These are phyloP conservation scores for Drosophila willistoni DNA, from an alignment of 1,140 invertebrate genomes.

Conservation along the genomic window DNA sequence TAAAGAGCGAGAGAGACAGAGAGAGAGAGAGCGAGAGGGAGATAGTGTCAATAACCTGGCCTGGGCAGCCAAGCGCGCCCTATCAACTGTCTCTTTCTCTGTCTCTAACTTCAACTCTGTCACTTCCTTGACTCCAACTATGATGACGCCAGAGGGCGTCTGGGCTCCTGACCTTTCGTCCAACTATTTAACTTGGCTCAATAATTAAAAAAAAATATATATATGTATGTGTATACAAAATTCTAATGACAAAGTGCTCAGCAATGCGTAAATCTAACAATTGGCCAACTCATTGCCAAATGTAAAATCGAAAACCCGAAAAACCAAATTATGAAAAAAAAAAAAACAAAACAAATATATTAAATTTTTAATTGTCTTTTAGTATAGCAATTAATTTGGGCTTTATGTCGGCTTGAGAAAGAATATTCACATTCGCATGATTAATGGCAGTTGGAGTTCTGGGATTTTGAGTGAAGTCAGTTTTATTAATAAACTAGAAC, in stretches of 20 bases:
- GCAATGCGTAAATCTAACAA: conserved; percentile 80
- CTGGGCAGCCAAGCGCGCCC: conserved; percentile 31
- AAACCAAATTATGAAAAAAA: conserved; percentile 12
- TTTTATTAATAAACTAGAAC: conserved; percentile 20
- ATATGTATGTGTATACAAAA: conserved; percentile 19
- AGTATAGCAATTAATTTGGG: conserved; percentile 6
- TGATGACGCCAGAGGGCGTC: conserved; percentile 51
- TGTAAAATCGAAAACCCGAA: conserved; percentile 31
- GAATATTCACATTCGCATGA: conserved; percentile 54
- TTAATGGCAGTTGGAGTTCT: conserved; percentile 22
- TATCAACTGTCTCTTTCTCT: not conserved
- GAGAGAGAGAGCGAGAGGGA: not conserved
- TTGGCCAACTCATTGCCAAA: conserved; percentile 55
- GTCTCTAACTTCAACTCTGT: not conserved
- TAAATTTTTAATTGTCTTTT: conserved; percentile 33
- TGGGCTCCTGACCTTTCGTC: conserved; percentile 59
- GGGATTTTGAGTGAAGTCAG: not conserved
- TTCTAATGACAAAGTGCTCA: conserved; percentile 78
- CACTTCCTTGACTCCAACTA: conserved; percentile 47
- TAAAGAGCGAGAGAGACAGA: conserved; percentile 14
- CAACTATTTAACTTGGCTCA: conserved; percentile 36
- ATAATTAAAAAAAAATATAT: conserved; percentile 47
- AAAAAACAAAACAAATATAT: conserved; percentile 28
- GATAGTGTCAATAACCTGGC: conserved; percentile 70
- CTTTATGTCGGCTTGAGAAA: conserved; percentile 34